Percentiles rank a stretch among this genome's conserved stretches.
phyloP scores from a whole-genome alignment of 2,888 invertebrate species.

The Ypsolopha scabrella region DNA sequence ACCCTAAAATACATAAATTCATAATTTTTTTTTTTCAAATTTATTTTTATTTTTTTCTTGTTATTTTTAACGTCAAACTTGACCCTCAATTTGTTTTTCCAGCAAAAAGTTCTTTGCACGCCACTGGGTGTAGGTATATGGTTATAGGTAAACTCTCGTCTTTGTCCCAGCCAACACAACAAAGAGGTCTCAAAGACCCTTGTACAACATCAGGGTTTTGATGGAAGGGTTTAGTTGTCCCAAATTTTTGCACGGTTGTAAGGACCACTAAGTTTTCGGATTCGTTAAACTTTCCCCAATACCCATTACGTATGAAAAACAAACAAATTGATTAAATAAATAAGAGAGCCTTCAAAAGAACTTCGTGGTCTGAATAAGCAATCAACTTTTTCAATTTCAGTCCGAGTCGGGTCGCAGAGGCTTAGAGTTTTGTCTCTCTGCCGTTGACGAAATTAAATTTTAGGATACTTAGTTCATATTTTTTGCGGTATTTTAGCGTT shows the following conservation, averaged over 20 bases:
- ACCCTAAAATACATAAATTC: too few species aligned
- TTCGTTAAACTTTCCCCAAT: neutral
- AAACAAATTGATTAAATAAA: neutral
- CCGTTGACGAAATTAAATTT: too few species aligned
- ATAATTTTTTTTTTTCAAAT: too few species aligned
- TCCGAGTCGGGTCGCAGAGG: neutral
- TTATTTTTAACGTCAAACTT: too few species aligned
- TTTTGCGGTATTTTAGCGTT: too few species aligned
- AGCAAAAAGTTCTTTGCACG: too few species aligned
- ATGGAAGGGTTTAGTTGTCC: neutral
- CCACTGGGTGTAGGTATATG: too few species aligned
- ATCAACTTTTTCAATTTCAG: neutral
- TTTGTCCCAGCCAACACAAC: too few species aligned
- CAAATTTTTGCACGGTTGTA: neutral
- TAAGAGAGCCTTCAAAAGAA: neutral
- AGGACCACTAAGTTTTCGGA: neutral
- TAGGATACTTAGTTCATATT: too few species aligned
- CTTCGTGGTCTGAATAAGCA: neutral
- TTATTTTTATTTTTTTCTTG: too few species aligned
- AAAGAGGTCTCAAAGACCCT: neutral
- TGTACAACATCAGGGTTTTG: neutral
- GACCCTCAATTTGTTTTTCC: too few species aligned
- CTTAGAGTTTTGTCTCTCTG: neutral
- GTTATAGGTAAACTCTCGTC: too few species aligned
- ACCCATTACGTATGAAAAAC: neutral